Percentiles rank a stretch among this genome's conserved stretches.
Evolutionary conservation across 1,140 invertebrate species (phyloP).

Genomic region (Drosophila fuyamai): DNA sequence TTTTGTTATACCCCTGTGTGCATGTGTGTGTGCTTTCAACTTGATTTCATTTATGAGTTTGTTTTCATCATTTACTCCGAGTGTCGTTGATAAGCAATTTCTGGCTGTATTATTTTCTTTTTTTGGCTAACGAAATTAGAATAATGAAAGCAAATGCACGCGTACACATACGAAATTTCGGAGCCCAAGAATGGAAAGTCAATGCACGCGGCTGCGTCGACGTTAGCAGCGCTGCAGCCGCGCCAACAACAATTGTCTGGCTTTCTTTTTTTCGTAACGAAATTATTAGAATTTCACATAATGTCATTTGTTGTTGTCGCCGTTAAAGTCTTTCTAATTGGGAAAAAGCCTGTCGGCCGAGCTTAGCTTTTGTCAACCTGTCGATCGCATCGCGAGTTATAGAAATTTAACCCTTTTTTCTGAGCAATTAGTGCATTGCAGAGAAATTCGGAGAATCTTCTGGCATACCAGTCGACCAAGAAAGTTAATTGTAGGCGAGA

Average conservation of each 20-base stretch:
- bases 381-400: constrained; percentile 20
- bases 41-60: constrained; percentile 74
- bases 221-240: constrained; percentile 34
- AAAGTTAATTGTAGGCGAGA: constrained; percentile 20
- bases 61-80: constrained; percentile 45
- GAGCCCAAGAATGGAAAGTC: constrained; percentile 72
- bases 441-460: constrained; percentile 47
- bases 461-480: constrained; percentile 1
- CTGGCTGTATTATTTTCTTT: constrained; percentile 42
- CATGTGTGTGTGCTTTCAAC: constrained; percentile 53
- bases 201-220: constrained; percentile 52
- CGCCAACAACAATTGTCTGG: constrained; percentile 51
- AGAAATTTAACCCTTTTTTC: constrained; percentile 42
- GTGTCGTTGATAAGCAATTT: constrained; percentile 60
- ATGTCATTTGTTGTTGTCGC: constrained; percentile 42
- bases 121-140: constrained; percentile 62
- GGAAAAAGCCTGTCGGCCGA: constrained; percentile 36
- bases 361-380: constrained; percentile 51
- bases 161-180: constrained; percentile 5
- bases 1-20: constrained; percentile 35
- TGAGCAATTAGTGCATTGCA: constrained; percentile 54
- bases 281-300: constrained; percentile 79
- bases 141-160: constrained; percentile 58
- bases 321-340: constrained; percentile 54
- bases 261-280: constrained; percentile 76